Conservation (phyloP, 2,113 vertebrate species). For the Poecilia latipinna region DNA sequence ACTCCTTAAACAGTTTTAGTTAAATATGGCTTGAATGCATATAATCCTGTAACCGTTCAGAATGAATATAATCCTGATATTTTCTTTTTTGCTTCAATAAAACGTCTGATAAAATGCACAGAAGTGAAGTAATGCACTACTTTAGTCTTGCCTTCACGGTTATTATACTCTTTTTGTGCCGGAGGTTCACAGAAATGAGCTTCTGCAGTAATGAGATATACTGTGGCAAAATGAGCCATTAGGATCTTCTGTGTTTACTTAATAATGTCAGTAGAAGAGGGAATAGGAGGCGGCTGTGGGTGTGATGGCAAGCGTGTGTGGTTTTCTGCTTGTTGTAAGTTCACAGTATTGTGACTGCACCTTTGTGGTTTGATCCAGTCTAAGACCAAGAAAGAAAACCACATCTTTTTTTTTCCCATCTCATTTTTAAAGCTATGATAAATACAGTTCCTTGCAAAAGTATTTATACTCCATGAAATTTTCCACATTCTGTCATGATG, state of each 20-base stretch:
- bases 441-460: constrained; percentile 32
- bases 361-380: constrained; percentile 31
- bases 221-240: constrained; percentile 51
- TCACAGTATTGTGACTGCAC: constrained; percentile 38
- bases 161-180: constrained; percentile 49
- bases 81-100: constrained; percentile 33
- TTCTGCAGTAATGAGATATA: constrained; percentile 70
- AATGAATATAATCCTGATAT: constrained; percentile 24
- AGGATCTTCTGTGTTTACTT: constrained; percentile 55
- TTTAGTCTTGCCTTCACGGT: constrained; percentile 36
- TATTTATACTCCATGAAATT: constrained; percentile 1
- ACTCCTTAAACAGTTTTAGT: constrained; percentile 5
- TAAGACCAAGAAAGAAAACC: neutral
- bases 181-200: constrained; percentile 57
- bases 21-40: constrained; percentile 2
- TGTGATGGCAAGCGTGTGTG: constrained; percentile 21
- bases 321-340: constrained; percentile 28
- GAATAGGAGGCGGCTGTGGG: constrained; percentile 40
- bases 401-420: constrained; percentile 21
- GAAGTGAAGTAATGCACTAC: constrained; percentile 41
- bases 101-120: constrained; percentile 35
- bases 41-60: constrained; percentile 2
- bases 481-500: neutral
- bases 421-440: constrained; percentile 14
- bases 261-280: constrained; percentile 55